These are phyloP conservation scores for Pipistrellus pygmaeus DNA, from an alignment of 2,797 vertebrate genomes.

Conservation along the genomic window DNA sequence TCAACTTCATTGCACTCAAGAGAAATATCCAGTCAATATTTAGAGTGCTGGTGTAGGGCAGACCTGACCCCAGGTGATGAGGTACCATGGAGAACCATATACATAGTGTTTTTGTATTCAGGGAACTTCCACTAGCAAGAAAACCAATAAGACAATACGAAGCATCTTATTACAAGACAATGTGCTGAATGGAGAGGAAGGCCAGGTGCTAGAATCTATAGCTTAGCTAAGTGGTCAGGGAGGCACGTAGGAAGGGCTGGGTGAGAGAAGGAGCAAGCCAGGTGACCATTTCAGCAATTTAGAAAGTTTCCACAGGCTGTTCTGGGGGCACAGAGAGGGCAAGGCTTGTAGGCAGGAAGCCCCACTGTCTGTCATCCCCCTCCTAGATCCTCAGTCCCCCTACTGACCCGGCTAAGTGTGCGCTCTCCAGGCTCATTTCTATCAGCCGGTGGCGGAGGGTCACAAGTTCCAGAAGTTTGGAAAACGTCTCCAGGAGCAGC, in stretches of 20 bases:
- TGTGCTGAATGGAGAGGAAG: background rate
- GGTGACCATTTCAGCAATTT: background rate
- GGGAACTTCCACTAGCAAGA: background rate
- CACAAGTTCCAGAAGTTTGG: constrained; percentile 87
- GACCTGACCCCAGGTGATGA: background rate
- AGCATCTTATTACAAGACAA: background rate
- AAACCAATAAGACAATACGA: background rate
- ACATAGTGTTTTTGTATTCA: background rate
- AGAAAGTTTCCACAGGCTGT: background rate
- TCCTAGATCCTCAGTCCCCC: background rate
- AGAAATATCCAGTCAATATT: background rate
- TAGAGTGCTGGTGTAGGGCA: background rate
- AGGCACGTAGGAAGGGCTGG: background rate
- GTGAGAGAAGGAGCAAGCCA: background rate
- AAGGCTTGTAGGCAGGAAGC: background rate
- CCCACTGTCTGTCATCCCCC: background rate
- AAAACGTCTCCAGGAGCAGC: constrained; percentile 87
- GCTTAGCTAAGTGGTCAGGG: background rate
- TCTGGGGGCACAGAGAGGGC: background rate
- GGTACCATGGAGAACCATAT: background rate
- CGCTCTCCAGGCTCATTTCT: constrained; percentile 84
- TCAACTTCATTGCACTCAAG: background rate
- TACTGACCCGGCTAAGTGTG: constrained; percentile 86
- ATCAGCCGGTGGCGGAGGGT: constrained; percentile 86
- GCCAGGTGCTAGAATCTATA: background rate